Evolutionary conservation across 2,888 invertebrate species (phyloP), one percentile per base, ranked within the genome.

Genomic region (Spicauda simplicius): DNA sequence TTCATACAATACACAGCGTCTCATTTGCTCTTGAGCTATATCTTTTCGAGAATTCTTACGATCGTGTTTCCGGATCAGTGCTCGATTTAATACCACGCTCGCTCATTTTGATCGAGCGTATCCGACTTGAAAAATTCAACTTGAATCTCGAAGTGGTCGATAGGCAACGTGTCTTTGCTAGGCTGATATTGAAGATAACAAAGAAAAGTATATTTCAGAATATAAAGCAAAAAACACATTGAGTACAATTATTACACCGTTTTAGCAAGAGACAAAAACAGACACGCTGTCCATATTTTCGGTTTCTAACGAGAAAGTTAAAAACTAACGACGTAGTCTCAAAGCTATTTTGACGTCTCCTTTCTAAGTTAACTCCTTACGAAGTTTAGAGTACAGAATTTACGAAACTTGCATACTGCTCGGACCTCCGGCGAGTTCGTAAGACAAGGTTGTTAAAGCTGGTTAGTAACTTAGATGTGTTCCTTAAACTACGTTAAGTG

Each of bases 61-160:
- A 54, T 59, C 54, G 37, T 33, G 30, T 59, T 65, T 53, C 64
- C 64, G 58, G 64, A 65, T 65, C 59, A 66, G 58, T 58, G 65
- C 37, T 33, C 65, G 65, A 54, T 66, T 66, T 60, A 66, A 59
- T 66, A 60, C 48, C 54, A 20, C 25, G 18, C 18, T 41, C 50
- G 58, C 64, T 45, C 50, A 54, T 59, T 60, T 55, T 10, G 54
- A 60, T 55, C 48, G 48, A 60, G 10, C 50, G 59, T 41, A n/a
- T 10, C 25, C 25, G 16, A 45, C 53, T 55, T 18, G 19, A 16
- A 41, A 58, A 64, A 52, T 41, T 64, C 52, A 37, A 52, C 52
- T 56, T 48, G 41, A 63, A 63, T 64, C 19, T n/a, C 33, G 57
- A 48, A 56, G 55, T 20, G n/a, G 45, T 25, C 33, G 18, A 14